Percentiles rank a stretch among this genome's conserved stretches.
Evolutionary conservation across 2,113 vertebrate genomes (phyloP).

Genomic region (Crotalus horridus): DNA sequence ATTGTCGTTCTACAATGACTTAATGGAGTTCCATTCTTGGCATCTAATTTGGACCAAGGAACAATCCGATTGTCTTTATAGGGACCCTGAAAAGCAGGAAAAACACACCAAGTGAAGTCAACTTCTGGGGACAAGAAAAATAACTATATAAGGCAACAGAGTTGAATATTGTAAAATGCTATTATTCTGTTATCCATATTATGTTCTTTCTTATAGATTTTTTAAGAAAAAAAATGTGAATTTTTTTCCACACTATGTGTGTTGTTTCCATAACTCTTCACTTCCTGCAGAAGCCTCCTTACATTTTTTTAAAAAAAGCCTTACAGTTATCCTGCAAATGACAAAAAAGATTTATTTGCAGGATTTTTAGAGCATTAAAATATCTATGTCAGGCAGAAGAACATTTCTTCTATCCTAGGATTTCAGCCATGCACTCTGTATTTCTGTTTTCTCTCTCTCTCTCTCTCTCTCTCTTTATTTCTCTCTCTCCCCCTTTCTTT

Average conservation of each 20-base stretch:
- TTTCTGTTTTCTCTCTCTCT: neutral
- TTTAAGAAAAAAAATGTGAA: conserved; percentile 97
- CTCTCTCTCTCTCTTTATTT: conserved; percentile 47
- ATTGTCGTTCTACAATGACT: conserved; percentile 82
- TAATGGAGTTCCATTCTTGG: conserved; percentile 80
- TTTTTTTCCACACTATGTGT: conserved; percentile 98
- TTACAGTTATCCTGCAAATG: conserved; percentile 84
- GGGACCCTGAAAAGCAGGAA: conserved; percentile 86
- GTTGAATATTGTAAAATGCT: conserved; percentile 99
- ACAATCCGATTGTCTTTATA: conserved; percentile 84
- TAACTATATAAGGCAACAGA: conserved; percentile 97
- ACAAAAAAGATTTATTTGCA: conserved; percentile 78
- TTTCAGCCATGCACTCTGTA: conserved; percentile 80
- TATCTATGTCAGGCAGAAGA: conserved; percentile 77
- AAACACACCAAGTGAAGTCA: conserved; percentile 79
- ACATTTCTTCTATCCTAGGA: conserved; percentile 81
- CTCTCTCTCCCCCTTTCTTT: conserved; percentile 44
- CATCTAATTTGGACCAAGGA: conserved; percentile 84
- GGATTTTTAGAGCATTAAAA: conserved; percentile 84
- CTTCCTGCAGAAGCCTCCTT: conserved; percentile 87
- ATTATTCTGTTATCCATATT: conserved; percentile 99
- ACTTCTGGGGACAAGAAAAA: conserved; percentile 89
- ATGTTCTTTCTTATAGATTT: conserved; percentile 99
- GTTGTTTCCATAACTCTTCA: conserved; percentile 90
- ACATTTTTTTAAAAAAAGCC: conserved; percentile 71